phyloP scores from a whole-genome alignment of 35 echinoderm and acorn worm species.

The Apostichopus californicus region DNA sequence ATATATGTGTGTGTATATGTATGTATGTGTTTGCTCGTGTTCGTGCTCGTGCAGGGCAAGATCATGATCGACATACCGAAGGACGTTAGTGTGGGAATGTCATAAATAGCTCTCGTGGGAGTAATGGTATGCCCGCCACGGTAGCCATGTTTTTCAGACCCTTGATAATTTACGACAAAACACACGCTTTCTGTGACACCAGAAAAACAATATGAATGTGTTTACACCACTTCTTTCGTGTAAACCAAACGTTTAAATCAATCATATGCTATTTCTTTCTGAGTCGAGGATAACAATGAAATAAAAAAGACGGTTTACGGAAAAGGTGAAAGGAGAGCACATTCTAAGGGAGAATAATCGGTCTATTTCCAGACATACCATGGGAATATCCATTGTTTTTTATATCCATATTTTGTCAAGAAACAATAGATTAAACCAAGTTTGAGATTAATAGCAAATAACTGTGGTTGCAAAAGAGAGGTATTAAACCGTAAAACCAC shows the following conservation, averaged over 20 bases:
- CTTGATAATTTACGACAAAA: constrained; percentile 2
- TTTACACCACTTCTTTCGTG: background rate
- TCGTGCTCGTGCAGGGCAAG: no score
- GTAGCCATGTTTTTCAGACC: background rate
- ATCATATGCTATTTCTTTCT: background rate
- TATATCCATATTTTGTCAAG: background rate
- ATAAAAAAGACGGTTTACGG: background rate
- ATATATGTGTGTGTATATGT: no score
- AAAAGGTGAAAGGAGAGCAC: background rate
- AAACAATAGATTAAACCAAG: background rate
- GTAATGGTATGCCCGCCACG: background rate
- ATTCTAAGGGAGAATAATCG: background rate
- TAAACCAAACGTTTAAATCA: constrained; percentile 10
- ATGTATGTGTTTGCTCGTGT: no score
- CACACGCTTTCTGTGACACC: background rate
- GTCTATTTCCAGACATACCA: background rate
- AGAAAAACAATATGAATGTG: constrained; percentile 15
- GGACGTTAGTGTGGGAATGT: constrained; percentile 11
- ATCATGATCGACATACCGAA: background rate
- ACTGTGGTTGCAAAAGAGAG: background rate
- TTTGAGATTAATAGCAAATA: background rate
- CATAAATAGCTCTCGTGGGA: constrained; percentile 17
- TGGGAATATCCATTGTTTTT: constrained; percentile 10
- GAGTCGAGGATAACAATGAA: background rate
- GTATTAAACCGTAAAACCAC: background rate